Evolutionary conservation across 2,797 vertebrate species (phyloP), one percentile per base, ranked within the genome.

Genomic region (Anabas testudineus): DNA sequence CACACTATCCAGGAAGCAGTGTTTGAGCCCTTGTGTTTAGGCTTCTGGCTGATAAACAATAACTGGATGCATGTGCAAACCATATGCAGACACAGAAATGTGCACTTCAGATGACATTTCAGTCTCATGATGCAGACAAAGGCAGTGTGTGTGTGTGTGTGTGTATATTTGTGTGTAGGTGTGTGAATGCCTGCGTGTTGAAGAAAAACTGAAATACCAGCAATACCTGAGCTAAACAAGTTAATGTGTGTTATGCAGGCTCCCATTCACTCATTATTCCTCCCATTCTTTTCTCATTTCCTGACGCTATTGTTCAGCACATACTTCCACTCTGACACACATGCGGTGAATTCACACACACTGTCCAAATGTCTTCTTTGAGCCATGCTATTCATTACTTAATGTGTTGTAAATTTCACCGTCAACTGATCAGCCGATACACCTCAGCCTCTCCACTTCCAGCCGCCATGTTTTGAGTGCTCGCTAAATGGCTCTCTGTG

Each of bases 1-100:
- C 45, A 76, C 63, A 80, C 60, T 55, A 34, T 48, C 52, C 43
- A 54, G 16, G 21, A 32, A 5, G 36, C 1, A 24, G 18, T 26
- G 18, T 57, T 26, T 28, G 5, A 26, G 22, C 13, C 21, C 42
- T 59, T 7, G 7, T 64, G 53, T 58, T 71, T 37, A 41, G 39
- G 46, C 46, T 15, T 63, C 19, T 18, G 34, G 59, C 67, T 62
- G 43, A 68, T 71, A 28, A 67, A 71, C 53, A 64, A 61, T 81
- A 83, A 87, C 85, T 46, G 72, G 62, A 80, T 78, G 68, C 78
- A 82, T 84, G 83, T 75, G 80, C 52, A 74, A 67, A 66, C 78
- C 56, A 69, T 74, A 70, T 71, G 47, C 64, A 71, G 61, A 74
- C 61, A 30, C 6, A 61, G 28, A 77, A 78, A 66, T 75, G 67